Base-by-base conservation (phyloP, 2,797 vertebrate genomes). In the Falco novaeseelandiae region DNA sequence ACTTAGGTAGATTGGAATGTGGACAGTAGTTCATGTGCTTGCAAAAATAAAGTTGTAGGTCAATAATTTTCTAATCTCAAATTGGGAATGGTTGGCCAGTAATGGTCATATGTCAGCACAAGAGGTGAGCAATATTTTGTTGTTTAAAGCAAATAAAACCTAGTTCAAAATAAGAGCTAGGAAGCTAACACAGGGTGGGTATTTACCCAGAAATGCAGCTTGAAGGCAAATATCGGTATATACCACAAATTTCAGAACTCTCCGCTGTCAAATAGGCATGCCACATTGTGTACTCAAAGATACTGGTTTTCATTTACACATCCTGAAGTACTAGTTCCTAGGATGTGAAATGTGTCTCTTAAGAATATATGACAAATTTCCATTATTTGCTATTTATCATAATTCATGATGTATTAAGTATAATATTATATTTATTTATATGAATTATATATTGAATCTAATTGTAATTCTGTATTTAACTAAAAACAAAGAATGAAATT, bases 311-410 rank as follows among this genome's bases (percentile, higher is more conserved):
- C 34, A 55, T 49, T 82, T 59, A 16, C 3, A 8, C 14, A 26
- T n/a, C 42, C 25, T 89, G 55, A 73, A 74, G 40, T 65, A 58
- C n/a, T 67, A 32, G 29, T 82, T 85, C 40, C 14, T 44, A 83
- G 30, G 8, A 49, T 63, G 5, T 0, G 0, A 54, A 57, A 26
- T 20, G 1, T 48, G 22, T 48, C 5, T 70, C 9, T 32, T 51
- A 82, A 87, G 32, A 71, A 40, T 38, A 66, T 21, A 44, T 27
- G 23, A 69, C 63, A 78, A 76, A 26, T 66, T 74, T 3, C 12
- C 2, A 7, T 49, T 30, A 2, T 74, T 86, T 40, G 9, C 23
- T 36, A 6, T 6, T 19, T 44, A 26, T 46, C 1, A 29, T 40
- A 12, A 34, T 51, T 34, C 20, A 51, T 14, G 7, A 21, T 25